These are phyloP conservation scores for Melanaphis sacchari DNA, from an alignment of 1,140 invertebrate species.

Conservation along the genomic window DNA sequence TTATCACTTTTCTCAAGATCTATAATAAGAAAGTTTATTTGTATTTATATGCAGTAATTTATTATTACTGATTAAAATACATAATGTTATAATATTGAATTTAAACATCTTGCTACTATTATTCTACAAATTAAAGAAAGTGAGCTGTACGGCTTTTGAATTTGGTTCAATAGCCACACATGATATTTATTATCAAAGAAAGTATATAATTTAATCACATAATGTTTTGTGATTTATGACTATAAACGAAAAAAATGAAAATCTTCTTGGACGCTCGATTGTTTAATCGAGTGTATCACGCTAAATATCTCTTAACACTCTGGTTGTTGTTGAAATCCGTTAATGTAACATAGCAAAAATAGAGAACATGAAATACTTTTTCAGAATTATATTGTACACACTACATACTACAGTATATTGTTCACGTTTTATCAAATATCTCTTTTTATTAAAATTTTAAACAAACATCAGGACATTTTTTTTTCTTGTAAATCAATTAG, in stretches of 20 bases:
- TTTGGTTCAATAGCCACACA: not conserved
- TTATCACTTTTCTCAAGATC: too few relatives aligned
- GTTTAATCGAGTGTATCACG: constrained; percentile 22
- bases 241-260: not conserved
- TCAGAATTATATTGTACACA: not conserved
- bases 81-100: not conserved
- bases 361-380: not conserved
- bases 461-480: not conserved
- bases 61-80: not conserved
- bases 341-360: not conserved
- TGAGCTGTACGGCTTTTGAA: not conserved
- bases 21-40: too few relatives aligned
- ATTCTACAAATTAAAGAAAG: not conserved
- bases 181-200: not conserved
- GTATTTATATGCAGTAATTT: too few relatives aligned
- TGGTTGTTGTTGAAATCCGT: constrained; percentile 33
- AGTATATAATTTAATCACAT: not conserved
- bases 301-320: constrained; percentile 42
- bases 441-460: too few relatives aligned
- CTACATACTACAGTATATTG: not conserved
- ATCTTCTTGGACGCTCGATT: not conserved
- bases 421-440: not conserved
- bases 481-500: too few relatives aligned
- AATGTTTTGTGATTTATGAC: not conserved
- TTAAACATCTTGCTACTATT: not conserved